Percentiles rank a stretch among this genome's conserved stretches.
These are phyloP conservation scores for Heliopora coerulea DNA, from an alignment of 92 coral and sea anemone species.

Conservation along the genomic window DNA sequence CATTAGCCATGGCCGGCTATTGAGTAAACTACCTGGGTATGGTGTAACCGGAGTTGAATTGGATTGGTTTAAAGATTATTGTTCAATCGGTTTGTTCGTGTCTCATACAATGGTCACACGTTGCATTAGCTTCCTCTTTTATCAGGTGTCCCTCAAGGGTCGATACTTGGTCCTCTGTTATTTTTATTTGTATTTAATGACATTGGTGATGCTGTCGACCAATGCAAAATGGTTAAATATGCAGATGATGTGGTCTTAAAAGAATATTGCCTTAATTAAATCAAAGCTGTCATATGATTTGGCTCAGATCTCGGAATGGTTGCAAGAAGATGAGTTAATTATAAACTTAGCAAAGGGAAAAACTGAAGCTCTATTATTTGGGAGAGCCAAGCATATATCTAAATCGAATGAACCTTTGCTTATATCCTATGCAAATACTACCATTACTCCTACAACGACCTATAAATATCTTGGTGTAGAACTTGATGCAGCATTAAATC, in stretches of 20 bases:
- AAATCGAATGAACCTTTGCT: constrained; percentile 3
- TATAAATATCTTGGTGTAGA: constrained; percentile 41
- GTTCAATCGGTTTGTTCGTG: constrained; percentile 2
- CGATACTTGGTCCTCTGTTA: constrained; percentile 23
- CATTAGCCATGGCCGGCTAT: constrained; percentile 17
- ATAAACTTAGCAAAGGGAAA: constrained; percentile 11
- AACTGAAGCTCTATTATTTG: constrained; percentile 11
- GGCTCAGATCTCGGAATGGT: constrained; percentile 21
- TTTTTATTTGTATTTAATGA: constrained; percentile 32
- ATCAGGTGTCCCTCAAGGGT: constrained; percentile 30
- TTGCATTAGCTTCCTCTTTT: neutral
- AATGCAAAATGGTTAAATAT: constrained; percentile 36
- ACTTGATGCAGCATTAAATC: constrained; percentile 8
- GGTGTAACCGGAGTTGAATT: constrained; percentile 15
- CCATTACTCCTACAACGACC: neutral
- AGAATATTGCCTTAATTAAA: constrained; percentile 3
- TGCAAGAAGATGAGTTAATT: constrained; percentile 33
- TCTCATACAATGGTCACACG: constrained; percentile 14
- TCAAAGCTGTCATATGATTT: constrained; percentile 24
- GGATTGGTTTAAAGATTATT: constrained; percentile 29
- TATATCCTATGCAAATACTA: neutral
- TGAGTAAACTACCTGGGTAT: neutral
- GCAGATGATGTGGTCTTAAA: constrained; percentile 42
- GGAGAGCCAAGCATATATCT: neutral
- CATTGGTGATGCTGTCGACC: constrained; percentile 19